Percentiles rank a stretch among this genome's conserved stretches.
Evolutionary conservation across 2,888 invertebrate genomes (phyloP).

Genomic region (Caenorhabditis macrosperma): DNA sequence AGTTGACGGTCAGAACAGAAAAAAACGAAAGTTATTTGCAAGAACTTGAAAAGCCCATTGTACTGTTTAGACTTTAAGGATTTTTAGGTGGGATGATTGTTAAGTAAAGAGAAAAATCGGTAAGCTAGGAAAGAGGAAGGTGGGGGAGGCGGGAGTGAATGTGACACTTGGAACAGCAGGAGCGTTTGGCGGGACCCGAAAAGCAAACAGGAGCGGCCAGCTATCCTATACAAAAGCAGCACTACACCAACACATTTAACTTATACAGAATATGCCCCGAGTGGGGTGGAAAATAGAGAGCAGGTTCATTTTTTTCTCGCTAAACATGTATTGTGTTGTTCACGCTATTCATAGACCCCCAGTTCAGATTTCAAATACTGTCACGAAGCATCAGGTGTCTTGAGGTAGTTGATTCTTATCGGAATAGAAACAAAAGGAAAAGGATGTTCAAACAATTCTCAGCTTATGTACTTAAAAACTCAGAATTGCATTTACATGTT

Average conservation of each 20-base stretch:
- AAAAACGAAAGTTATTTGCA: neutral
- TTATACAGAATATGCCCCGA: slow-evolving; percentile 19
- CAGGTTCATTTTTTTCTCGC: no score
- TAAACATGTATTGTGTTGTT: no score
- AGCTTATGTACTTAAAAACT: no score
- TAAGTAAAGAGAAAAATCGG: slow-evolving; percentile 36
- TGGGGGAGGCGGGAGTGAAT: slow-evolving; percentile 27
- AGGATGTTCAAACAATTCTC: no score
- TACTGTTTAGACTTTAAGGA: neutral
- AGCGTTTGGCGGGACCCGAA: slow-evolving; percentile 46
- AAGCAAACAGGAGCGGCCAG: slow-evolving; percentile 41
- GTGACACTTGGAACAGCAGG: slow-evolving; percentile 47
- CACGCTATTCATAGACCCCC: no score
- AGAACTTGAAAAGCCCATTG: neutral
- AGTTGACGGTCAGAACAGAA: slow-evolving; percentile 1
- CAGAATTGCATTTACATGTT: no score
- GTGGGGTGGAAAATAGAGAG: no score
- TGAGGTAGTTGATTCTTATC: no score
- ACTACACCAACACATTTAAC: slow-evolving; percentile 31
- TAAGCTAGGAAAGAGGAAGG: neutral
- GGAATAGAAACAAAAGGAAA: no score
- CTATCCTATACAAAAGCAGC: slow-evolving; percentile 29
- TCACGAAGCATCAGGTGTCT: no score
- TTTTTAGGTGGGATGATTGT: no score
- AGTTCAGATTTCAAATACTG: no score